A percentile compares a stretch with the other conserved stretches of the same genome.
These are phyloP conservation scores for Salvelinus fontinalis DNA, from an alignment of 2,113 vertebrate species.

Conservation along the genomic window DNA sequence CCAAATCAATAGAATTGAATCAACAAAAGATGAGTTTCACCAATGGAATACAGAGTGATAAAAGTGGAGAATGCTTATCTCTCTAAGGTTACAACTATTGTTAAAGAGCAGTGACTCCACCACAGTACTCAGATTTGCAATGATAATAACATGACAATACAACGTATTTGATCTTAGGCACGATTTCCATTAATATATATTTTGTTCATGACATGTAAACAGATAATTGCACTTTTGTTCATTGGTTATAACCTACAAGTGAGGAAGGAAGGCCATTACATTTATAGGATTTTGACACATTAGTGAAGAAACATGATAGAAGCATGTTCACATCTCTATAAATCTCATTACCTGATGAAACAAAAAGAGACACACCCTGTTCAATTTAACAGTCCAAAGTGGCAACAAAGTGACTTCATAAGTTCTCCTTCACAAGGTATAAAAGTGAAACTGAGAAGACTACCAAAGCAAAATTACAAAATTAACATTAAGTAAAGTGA, in stretches of 20 bases:
- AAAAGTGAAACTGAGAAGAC: neutral
- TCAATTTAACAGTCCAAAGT: neutral
- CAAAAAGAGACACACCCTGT: no score
- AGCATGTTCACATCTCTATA: no score
- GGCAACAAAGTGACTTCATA: constrained; percentile 1
- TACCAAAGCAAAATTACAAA: neutral
- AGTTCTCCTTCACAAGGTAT: constrained; percentile 23
- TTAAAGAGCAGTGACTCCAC: constrained; percentile 18
- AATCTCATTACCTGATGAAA: no score
- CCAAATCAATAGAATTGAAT: neutral
- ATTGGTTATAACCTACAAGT: neutral
- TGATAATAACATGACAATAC: neutral
- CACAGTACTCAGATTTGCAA: constrained; percentile 12
- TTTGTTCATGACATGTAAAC: constrained; percentile 19
- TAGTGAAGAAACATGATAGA: no score
- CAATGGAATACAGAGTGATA: neutral
- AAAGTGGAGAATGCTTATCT: neutral
- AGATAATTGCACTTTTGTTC: constrained; percentile 1
- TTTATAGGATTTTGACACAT: no score
- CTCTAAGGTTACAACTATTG: neutral
- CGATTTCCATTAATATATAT: neutral
- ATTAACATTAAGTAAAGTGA: neutral
- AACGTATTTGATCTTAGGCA: constrained; percentile 3
- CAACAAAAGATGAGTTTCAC: neutral
- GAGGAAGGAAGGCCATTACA: no score